Evolutionary conservation across 2,888 invertebrate genomes (phyloP).

Genomic region (Acanthosepion lycidas): DNA sequence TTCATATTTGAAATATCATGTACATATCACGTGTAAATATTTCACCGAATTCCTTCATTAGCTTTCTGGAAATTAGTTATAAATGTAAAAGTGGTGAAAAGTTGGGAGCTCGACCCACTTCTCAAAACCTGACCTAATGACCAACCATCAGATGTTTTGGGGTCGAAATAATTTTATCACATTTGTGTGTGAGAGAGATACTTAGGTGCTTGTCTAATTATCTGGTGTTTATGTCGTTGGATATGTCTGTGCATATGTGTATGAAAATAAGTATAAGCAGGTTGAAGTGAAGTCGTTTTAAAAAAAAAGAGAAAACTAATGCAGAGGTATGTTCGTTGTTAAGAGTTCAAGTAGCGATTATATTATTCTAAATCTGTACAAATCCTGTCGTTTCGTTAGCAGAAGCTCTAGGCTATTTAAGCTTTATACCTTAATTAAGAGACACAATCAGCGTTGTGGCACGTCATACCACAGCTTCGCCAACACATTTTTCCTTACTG

Average conservation of each 20-base stretch:
- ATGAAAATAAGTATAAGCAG: neutral
- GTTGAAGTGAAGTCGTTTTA: neutral
- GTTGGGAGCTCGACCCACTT: no score
- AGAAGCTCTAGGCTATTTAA: neutral
- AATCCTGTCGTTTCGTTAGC: neutral
- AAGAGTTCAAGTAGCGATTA: constrained; percentile 33
- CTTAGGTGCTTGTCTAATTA: neutral
- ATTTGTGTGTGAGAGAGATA: neutral
- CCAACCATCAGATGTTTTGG: no score
- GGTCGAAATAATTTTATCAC: neutral
- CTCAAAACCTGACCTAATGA: no score
- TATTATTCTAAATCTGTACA: neutral
- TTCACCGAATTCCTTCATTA: no score
- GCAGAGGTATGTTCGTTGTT: neutral
- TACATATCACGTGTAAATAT: no score
- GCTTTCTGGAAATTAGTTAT: no score
- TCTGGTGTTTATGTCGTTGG: neutral
- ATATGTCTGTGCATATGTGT: neutral
- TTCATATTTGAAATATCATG: no score
- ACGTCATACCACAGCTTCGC: neutral
- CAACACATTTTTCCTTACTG: neutral
- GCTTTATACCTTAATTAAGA: neutral
- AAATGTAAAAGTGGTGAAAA: no score
- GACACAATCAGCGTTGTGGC: neutral
- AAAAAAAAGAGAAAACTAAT: neutral